Evolutionary conservation across 1,140 invertebrate species (phyloP).

Genomic region (Hypothenemus hampei): DNA sequence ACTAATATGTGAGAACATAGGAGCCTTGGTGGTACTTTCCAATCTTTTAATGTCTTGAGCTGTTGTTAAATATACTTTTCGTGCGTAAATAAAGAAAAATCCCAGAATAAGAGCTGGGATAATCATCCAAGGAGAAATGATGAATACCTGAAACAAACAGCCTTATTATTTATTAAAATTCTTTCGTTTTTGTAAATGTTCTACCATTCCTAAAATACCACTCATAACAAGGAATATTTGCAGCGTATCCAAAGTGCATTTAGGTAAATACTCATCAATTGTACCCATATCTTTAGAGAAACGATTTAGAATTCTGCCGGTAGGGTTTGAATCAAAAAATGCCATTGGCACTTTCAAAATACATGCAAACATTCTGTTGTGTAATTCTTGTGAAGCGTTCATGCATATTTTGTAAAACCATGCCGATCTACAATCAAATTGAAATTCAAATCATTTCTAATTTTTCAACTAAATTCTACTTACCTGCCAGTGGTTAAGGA

Average conservation of each 20-base stretch:
- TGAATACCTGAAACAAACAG: conserved; percentile 42
- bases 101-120: conserved; percentile 63
- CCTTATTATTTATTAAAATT: background rate
- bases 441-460: background rate
- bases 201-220: conserved; percentile 56
- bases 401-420: conserved; percentile 77
- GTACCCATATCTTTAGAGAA: conserved; percentile 76
- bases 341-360: conserved; percentile 62
- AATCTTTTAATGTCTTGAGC: conserved; percentile 81
- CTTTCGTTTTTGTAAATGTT: background rate
- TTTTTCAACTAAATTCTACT: background rate
- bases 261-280: conserved; percentile 83
- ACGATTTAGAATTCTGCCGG: conserved; percentile 61
- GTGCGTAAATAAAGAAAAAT: conserved; percentile 64
- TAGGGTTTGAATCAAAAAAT: conserved; percentile 59
- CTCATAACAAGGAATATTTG: conserved; percentile 56
- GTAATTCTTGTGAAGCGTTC: conserved; percentile 69
- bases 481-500: conserved; percentile 52
- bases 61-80: conserved; percentile 74
- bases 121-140: conserved; percentile 69
- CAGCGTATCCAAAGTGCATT: conserved; percentile 70
- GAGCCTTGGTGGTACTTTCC: conserved; percentile 66
- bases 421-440: conserved; percentile 44
- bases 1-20: conserved; percentile 73
- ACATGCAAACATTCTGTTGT: conserved; percentile 77